Conservation (phyloP, 2,797 vertebrate genomes). For the Hapalemur alaotrensis region DNA sequence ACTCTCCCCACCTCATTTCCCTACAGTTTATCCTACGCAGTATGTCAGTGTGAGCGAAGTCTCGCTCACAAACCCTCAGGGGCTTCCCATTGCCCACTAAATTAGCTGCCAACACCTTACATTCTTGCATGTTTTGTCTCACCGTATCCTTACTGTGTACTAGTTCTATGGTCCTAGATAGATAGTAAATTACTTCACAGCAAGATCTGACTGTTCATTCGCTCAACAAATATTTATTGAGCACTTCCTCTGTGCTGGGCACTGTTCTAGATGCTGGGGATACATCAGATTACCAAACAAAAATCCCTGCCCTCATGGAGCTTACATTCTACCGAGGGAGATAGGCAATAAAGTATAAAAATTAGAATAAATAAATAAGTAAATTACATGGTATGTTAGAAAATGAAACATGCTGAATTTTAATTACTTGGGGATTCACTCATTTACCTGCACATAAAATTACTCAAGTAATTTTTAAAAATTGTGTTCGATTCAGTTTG, state of each 20-base stretch:
- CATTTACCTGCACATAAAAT: neutral
- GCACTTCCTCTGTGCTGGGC: neutral
- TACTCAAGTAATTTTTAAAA: neutral
- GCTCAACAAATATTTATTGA: conserved; percentile 37
- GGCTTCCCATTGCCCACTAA: neutral
- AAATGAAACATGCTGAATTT: neutral
- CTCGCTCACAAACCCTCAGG: neutral
- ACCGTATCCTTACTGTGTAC: neutral
- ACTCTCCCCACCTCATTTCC: neutral
- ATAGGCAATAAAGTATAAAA: neutral
- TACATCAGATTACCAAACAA: neutral
- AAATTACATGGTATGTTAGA: neutral
- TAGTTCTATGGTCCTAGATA: neutral
- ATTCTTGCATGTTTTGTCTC: neutral
- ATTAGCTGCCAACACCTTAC: neutral
- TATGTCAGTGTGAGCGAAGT: neutral
- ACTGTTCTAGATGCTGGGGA: neutral
- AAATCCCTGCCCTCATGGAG: neutral
- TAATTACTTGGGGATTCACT: conserved; percentile 9
- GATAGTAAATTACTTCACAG: neutral
- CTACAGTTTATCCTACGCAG: neutral
- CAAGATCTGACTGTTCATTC: neutral
- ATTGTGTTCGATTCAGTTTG: neutral
- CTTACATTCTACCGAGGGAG: neutral
- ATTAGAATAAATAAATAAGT: conserved; percentile 58